Evolutionary conservation across 1,140 invertebrate species (phyloP).

Genomic region (Atta cephalotes): DNA sequence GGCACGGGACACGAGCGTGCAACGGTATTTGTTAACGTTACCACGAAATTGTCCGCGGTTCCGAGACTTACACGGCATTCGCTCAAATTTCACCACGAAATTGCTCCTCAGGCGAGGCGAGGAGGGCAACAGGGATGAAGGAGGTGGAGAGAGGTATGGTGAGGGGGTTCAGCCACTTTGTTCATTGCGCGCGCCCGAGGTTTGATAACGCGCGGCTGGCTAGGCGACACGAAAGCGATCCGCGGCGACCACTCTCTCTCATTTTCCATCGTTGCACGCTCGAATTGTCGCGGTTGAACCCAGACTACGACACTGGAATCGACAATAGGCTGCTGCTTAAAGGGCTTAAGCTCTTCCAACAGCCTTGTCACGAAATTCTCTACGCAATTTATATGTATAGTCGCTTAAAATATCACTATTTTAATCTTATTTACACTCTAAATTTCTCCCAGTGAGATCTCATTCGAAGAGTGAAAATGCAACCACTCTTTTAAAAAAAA

Average conservation of each 20-base stretch:
- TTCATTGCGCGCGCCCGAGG: constrained; percentile 58
- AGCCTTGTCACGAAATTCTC: constrained; percentile 19
- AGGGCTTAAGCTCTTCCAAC: constrained; percentile 23
- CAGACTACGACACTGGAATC: constrained; percentile 40
- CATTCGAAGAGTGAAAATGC: too few relatives aligned
- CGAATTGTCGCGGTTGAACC: constrained; percentile 39
- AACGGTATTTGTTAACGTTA: constrained; percentile 75
- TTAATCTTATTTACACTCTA: too few relatives aligned
- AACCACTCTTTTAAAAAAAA: too few relatives aligned
- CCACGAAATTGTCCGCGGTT: constrained; percentile 75
- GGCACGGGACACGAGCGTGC: constrained; percentile 43
- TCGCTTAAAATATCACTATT: not conserved
- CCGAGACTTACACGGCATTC: constrained; percentile 65
- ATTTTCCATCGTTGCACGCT: constrained; percentile 48
- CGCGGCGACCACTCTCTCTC: constrained; percentile 23
- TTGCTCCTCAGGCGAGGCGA: constrained; percentile 39
- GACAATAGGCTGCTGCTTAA: constrained; percentile 46
- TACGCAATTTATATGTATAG: not conserved
- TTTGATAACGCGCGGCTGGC: constrained; percentile 65
- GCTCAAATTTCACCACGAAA: constrained; percentile 69
- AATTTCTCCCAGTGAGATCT: too few relatives aligned
- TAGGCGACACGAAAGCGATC: constrained; percentile 63
- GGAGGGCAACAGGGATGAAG: not conserved
- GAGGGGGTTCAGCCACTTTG: constrained; percentile 53
- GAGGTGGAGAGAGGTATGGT: not conserved